These are phyloP conservation scores for Leptocoma aspasia DNA, from an alignment of 2,113 vertebrate genomes.

Conservation along the genomic window DNA sequence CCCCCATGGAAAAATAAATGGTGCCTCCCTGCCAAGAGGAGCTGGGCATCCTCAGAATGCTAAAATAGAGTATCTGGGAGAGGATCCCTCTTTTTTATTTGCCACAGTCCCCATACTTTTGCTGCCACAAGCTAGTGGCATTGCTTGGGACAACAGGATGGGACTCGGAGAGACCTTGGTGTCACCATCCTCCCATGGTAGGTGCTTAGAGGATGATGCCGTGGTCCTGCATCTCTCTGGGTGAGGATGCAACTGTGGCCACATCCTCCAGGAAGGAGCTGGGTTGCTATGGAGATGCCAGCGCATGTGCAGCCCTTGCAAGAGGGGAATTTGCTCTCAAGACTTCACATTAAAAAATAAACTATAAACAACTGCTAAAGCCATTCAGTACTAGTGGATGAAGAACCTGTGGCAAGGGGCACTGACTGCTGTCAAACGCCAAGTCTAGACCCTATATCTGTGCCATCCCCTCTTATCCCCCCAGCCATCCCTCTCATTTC, in stretches of 20 bases:
- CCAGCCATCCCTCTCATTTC: not conserved
- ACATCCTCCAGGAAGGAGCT: not conserved
- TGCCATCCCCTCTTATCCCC: not conserved
- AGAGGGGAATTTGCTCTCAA: not conserved
- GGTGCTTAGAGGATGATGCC: not conserved
- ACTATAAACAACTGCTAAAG: not conserved
- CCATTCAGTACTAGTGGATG: not conserved
- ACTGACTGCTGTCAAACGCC: fast-evolving
- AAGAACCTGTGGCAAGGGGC: fast-evolving
- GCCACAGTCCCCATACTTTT: not conserved
- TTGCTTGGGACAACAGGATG: not conserved
- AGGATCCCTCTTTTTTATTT: not conserved
- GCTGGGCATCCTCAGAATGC: not conserved
- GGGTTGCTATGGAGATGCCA: conserved; percentile 34
- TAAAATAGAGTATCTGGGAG: not conserved
- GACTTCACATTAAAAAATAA: not conserved
- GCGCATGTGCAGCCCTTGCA: not conserved
- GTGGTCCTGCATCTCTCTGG: not conserved
- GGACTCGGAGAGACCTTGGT: not conserved
- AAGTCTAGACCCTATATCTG: not conserved
- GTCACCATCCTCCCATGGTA: not conserved
- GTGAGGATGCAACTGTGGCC: not conserved
- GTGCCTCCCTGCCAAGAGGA: not conserved
- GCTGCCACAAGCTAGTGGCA: not conserved
- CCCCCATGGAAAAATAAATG: not conserved